Evolutionary conservation across 2,888 invertebrate species (phyloP), one percentile per base, ranked within the genome.

Genomic region (Himalopsyche tibetana): DNA sequence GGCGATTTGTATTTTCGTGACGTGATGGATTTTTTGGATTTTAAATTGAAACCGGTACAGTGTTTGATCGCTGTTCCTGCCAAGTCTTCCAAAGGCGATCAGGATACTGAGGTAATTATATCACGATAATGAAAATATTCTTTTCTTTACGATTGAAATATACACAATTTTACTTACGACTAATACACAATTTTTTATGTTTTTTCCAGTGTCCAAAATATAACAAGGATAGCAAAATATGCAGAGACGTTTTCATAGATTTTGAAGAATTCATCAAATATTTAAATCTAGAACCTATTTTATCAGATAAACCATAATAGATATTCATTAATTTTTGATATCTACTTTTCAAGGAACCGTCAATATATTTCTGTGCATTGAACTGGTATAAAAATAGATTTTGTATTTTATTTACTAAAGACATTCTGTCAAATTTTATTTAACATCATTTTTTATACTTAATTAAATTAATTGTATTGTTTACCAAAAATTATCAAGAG

Each of bases 21-120:
- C 90, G 92, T 97, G 85, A 90, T 97, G 89, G 90, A 92, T 69
- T 97, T 97, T 90, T 91, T 97, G 86, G 95, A 97, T 90, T 94
- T 95, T 89, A 94, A 94, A 90, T 93, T 94, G 15, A 87, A 88
- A 55, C 88, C 88, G 2, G 85, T 87, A 15, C 87, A 87, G 80
- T 79, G 45, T 17, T 84, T 88, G 17, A 63, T 92, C 93, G 89
- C 94, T 94, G 2, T 90, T 92, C 85, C 89, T 92, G 40, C 93
- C 93, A 69, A 91, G 92, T 5, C 89, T 90, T 86, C 94, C 94
- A 11, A 91, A 93, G 11, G 94, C 93, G 89, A 89, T 93, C 80
- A 93, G 93, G 91, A 94, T 93, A 90, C 84, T 81, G 82, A 83
- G 45, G 28, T 80, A 28, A 51, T 51, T 74, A 36, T 36, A 56